These are phyloP conservation scores for Macrosoma leucophasiata DNA, from an alignment of 2,888 invertebrate genomes.

Conservation along the genomic window DNA sequence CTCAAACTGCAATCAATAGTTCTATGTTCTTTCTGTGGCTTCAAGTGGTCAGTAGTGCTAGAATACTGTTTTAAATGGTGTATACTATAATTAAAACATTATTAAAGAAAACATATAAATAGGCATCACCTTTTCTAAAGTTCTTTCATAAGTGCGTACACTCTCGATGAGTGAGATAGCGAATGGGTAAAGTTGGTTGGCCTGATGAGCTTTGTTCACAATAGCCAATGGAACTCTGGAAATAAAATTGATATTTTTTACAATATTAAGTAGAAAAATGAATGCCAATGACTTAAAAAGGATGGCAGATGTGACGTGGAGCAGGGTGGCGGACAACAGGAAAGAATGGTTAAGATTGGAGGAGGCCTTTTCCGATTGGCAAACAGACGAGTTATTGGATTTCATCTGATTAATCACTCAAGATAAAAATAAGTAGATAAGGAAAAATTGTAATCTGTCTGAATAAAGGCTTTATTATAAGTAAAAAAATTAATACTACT, in stretches of 20 bases:
- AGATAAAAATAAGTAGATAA: no score
- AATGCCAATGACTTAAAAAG: no score
- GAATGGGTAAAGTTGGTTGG: slow-evolving; percentile 98
- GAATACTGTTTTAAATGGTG: slow-evolving; percentile 35
- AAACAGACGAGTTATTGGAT: no score
- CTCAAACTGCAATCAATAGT: slow-evolving; percentile 7
- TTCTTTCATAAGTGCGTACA: slow-evolving; percentile 96
- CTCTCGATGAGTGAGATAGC: slow-evolving; percentile 99
- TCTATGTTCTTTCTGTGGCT: slow-evolving; percentile 17
- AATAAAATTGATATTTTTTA: slow-evolving; percentile 15
- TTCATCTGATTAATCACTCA: no score
- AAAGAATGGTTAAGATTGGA: no score
- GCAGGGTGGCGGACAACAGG: no score
- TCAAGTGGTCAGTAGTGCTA: slow-evolving; percentile 36
- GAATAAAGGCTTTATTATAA: no score
- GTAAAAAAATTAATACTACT: neutral
- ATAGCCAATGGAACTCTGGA: slow-evolving; percentile 96
- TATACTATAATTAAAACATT: slow-evolving; percentile 19
- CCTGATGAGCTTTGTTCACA: slow-evolving; percentile 99
- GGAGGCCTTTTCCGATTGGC: no score
- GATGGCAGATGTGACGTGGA: no score
- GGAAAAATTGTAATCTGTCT: no score
- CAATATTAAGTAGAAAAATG: neutral
- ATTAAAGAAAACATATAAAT: no score
- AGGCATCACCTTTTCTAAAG: slow-evolving; percentile 91